Evolutionary conservation across 2,797 vertebrate genomes (phyloP).

Genomic region (Semotilus atromaculatus): DNA sequence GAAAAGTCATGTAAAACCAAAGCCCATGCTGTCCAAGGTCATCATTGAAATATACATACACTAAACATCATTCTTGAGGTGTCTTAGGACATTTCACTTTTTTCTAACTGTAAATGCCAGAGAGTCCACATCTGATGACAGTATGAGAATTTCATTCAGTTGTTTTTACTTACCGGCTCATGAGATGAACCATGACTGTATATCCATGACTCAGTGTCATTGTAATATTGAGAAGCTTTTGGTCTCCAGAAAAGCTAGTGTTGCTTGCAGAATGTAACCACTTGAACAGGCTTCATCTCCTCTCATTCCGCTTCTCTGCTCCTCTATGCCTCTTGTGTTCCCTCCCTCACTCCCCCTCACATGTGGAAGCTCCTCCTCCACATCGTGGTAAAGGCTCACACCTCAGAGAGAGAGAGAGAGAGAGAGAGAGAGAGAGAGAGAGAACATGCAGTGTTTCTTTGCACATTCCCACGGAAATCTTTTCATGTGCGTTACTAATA

Average conservation of each 20-base stretch:
- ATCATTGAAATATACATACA: not conserved
- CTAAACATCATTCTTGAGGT: not conserved
- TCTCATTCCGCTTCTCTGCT: constrained; percentile 31
- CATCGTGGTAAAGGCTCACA: constrained; percentile 72
- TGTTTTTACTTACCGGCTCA: constrained; percentile 53
- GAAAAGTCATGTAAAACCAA: not conserved
- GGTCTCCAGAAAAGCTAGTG: constrained; percentile 25
- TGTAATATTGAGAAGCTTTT: constrained; percentile 25
- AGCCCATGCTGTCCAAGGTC: not conserved
- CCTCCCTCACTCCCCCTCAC: constrained; percentile 43
- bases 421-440: constrained; percentile 63
- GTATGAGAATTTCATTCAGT: constrained; percentile 2
- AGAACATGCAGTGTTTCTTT: constrained; percentile 54
- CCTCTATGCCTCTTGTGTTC: constrained; percentile 25
- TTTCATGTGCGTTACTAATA: not conserved
- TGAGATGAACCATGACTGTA: constrained; percentile 44
- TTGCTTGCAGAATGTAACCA: constrained; percentile 18
- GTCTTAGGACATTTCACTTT: not conserved
- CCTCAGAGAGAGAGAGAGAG: constrained; percentile 69
- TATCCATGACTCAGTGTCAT: constrained; percentile 35
- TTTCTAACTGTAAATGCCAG: constrained; percentile 12
- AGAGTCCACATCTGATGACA: not conserved
- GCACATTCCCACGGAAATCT: constrained; percentile 10
- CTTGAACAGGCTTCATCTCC: constrained; percentile 47
- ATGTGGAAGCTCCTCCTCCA: constrained; percentile 74